Percentiles rank a stretch among this genome's conserved stretches.
Conservation (phyloP, 2,113 vertebrate species). For the Meriones unguiculatus region DNA sequence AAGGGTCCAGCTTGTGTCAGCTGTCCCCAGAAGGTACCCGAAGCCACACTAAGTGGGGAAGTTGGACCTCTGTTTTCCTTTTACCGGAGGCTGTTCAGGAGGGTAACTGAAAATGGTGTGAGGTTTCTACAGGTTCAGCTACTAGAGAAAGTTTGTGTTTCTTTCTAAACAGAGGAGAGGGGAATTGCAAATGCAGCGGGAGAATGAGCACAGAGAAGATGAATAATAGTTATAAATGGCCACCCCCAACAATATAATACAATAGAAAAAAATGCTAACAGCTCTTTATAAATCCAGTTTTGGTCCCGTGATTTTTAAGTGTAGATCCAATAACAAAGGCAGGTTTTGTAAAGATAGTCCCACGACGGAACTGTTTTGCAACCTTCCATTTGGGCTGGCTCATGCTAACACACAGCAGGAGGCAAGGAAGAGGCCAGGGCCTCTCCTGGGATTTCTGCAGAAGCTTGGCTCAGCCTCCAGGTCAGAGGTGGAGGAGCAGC, state of each 20-base stretch:
- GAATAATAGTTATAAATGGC: neutral
- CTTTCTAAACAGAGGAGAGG: neutral
- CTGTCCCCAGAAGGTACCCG: neutral
- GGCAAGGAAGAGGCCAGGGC: neutral
- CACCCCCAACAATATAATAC: too few relatives aligned
- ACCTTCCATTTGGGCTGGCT: neutral
- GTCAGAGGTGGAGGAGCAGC: conserved; percentile 37
- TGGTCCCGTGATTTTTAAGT: neutral
- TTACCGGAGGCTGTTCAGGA: neutral
- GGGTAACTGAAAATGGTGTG: conserved; percentile 23
- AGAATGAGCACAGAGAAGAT: neutral
- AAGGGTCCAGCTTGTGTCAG: neutral
- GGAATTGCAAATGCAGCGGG: neutral
- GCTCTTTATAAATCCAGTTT: neutral
- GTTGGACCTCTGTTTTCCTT: conserved; percentile 16
- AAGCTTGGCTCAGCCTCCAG: neutral
- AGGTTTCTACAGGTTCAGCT: neutral
- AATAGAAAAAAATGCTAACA: neutral
- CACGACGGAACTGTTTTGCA: neutral
- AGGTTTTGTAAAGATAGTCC: neutral
- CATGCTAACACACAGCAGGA: neutral
- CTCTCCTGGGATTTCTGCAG: conserved; percentile 10
- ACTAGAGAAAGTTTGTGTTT: neutral
- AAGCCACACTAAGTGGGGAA: neutral
- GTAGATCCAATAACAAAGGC: neutral